Evolutionary conservation across 2,888 invertebrate species (phyloP), one percentile per base, ranked within the genome.

Genomic region (Spodoptera littoralis): DNA sequence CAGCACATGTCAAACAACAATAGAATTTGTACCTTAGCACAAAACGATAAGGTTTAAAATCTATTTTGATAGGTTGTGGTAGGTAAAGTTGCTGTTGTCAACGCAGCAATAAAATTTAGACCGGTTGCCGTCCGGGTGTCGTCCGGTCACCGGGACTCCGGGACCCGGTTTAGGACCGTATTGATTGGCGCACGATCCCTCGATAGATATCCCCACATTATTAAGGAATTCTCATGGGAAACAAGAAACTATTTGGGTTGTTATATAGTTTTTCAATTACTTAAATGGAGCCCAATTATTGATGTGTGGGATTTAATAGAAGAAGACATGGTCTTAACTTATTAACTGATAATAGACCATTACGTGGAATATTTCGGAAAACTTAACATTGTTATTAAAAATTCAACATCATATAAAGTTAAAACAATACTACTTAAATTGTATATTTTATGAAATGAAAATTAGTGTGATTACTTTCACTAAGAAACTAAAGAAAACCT

Each of bases 31-130:
- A 36, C 36, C 36, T 36, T 36, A 36, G 8, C 36, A 36, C 36
- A 9, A 9, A 36, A 36, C 36, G 36, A 8, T 36, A 36, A 9
- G 9, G 36, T 9, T 36, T 36, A 36, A 36, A 36, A 36, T 36
- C 8, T 36, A 9, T 36, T 36, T 8, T 9, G 36, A 36, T 36
- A 36, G 5, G 2, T 36, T 36, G 6, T 8, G 1, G 36, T 36
- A 36, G 6, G 6, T 36, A 5, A 9, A 1, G 6, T 36, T 8
- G 36, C 36, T 36, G 36, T 36, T 36, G 36, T 36, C 36, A 52
- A 65, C 71, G 61, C 68, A 52, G 55, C 65, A 65, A 77, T 77
- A 66, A 74, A 70, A 69, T 64, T 69, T 56, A 61, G 59, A 68
- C 61, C 47, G 44, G 42, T 13, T 46, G 44, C 58, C 27, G 43